Evolutionary conservation across 2,113 vertebrate genomes (phyloP).

Genomic region (Rhinoptilus africanus): DNA sequence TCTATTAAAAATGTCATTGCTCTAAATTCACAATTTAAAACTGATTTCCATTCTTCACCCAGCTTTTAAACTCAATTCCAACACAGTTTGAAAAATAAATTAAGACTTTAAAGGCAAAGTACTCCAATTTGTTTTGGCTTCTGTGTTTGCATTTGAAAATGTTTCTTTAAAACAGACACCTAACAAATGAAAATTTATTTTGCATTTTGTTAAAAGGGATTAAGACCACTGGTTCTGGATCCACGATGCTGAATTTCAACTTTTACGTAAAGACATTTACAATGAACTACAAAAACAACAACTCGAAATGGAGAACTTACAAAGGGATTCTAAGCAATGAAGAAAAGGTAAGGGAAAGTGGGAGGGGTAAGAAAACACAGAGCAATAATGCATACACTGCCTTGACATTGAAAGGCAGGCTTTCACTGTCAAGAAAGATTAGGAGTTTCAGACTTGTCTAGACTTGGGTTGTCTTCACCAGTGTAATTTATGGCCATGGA

Average conservation of each 20-base stretch:
- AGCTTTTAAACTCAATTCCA: background rate
- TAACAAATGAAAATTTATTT: background rate
- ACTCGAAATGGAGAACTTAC: constrained; percentile 80
- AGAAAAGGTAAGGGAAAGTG: constrained; percentile 73
- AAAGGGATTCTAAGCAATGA: constrained; percentile 73
- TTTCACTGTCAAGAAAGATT: background rate
- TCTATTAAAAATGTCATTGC: background rate
- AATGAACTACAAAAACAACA: constrained; percentile 79
- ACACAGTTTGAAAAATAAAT: background rate
- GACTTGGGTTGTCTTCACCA: background rate
- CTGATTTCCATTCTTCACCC: background rate
- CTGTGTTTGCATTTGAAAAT: background rate
- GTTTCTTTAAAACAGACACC: background rate
- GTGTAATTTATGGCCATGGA: background rate
- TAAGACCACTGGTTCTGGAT: constrained; percentile 79
- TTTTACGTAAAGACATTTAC: constrained; percentile 81
- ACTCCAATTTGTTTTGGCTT: background rate
- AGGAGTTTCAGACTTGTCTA: constrained; percentile 22
- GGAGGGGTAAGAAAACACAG: background rate
- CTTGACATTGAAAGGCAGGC: background rate
- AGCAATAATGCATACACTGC: rapidly evolving
- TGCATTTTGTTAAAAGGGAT: constrained; percentile 73
- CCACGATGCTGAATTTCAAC: constrained; percentile 65
- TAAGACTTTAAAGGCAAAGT: background rate
- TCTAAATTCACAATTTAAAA: background rate